Conservation (phyloP, 2,888 invertebrate species). For the Drosophila nigricruria region DNA sequence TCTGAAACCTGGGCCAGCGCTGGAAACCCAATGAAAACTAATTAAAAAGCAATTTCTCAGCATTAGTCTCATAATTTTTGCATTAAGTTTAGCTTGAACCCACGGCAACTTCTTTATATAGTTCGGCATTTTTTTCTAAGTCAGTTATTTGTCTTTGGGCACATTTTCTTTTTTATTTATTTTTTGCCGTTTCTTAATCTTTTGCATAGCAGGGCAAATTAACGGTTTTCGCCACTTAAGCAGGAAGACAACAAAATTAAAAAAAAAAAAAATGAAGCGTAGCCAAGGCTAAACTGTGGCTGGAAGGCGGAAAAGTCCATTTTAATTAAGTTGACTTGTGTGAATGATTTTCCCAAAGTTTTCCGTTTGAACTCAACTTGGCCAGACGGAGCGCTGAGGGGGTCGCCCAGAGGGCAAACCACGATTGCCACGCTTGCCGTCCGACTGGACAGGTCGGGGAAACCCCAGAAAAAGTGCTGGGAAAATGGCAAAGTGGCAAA, state of each 20-base stretch:
- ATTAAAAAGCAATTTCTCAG: constrained; percentile 70
- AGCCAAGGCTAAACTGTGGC: constrained; percentile 13
- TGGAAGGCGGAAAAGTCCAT: constrained; percentile 38
- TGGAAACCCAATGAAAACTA: constrained; percentile 52
- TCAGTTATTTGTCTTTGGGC: constrained; percentile 11
- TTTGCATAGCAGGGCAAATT: constrained; percentile 32
- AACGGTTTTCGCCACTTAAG: constrained; percentile 55
- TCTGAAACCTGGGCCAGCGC: constrained; percentile 4
- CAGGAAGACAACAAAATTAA: constrained; percentile 36
- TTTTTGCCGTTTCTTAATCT: constrained; percentile 24
- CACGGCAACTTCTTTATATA: constrained; percentile 21
- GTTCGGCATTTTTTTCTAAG: constrained; percentile 17
- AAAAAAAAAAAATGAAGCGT: not conserved
- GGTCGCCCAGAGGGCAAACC: constrained; percentile 22
- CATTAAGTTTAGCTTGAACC: constrained; percentile 9
- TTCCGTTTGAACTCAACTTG: constrained; percentile 27
- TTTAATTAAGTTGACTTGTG: constrained; percentile 66
- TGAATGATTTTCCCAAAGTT: constrained; percentile 49
- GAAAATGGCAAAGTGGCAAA: constrained; percentile 16
- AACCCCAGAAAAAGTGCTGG: constrained; percentile 20
- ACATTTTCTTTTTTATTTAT: not conserved
- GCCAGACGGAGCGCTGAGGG: constrained; percentile 3
- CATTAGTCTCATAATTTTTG: constrained; percentile 41
- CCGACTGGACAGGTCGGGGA: constrained; percentile 15
- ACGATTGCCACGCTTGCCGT: constrained; percentile 28